Evolutionary conservation across 2,797 vertebrate genomes (phyloP), one percentile per base, ranked within the genome.

Genomic region (Sus cebifrons): DNA sequence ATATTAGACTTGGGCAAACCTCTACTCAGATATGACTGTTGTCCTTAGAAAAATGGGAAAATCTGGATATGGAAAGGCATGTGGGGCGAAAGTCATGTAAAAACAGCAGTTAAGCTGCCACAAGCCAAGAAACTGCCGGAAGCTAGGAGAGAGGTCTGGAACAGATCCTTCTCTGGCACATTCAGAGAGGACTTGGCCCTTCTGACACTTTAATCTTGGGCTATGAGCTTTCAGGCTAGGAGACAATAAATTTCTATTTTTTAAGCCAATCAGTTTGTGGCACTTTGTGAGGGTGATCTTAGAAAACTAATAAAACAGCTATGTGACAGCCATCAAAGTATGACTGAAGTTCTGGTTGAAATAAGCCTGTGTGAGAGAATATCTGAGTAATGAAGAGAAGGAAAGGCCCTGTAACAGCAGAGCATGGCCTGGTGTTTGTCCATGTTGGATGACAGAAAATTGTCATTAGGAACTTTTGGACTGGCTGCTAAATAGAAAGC

Each of bases 401-500:
- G 73, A 91, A 60, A 93, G 60, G 81, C 27, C 9, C 2, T 7
- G 7, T 2, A 67, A 13, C 32, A 96, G 54, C 65, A 56, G 81
- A 56, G 17, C 29, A 5, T 15, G 4, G 23, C 1, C n/a, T 93
- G 54, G 16, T 1, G n/a, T 73, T 20, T 78, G 14, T 73, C 64
- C 0, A 5, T 13, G 9, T 36, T 21, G 2, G 7, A 18, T 67
- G 79, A 93, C 18, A 78, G 94, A 91, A 92, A 65, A 83, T 12
- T 36, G n/a, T 36, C 85, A 71, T 49, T 87, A 84, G 68, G n/a
- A 86, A 78, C 29, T 62, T 81, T 58, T 36, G 62, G 21, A 40
- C 16, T 70, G 32, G 32, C 49, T 88, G 23, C 52, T 68, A 86
- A 74, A 6, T n/a, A 83, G 87, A 79, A 95, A 93, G 23, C 25